A percentile compares a stretch with the other conserved stretches of the same genome.
Evolutionary conservation across 2,888 invertebrate genomes (phyloP).

Genomic region (Microdon myrmicae): DNA sequence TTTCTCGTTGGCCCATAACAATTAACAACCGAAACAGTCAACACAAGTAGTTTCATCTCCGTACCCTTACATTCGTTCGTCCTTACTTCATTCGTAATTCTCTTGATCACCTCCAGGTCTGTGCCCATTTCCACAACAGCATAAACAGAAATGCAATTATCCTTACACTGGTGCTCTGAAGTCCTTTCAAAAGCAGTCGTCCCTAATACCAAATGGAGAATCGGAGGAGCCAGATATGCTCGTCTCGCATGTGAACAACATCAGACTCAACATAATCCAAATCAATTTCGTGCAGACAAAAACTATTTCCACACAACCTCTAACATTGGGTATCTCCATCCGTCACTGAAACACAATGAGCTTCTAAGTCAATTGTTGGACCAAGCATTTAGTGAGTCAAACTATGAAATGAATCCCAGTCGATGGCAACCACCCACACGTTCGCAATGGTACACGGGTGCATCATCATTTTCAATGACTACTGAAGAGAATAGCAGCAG

Average conservation of each 20-base stretch:
- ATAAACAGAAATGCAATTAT: constrained; percentile 52
- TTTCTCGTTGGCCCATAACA: constrained; percentile 32
- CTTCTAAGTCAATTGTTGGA: constrained; percentile 47
- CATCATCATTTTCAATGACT: constrained; percentile 46
- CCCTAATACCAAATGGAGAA: no score
- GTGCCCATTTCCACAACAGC: constrained; percentile 45
- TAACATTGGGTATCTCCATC: no score
- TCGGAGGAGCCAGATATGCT: no score
- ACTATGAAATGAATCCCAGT: constrained; percentile 34
- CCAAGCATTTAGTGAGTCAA: constrained; percentile 48
- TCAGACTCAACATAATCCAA: constrained; percentile 42
- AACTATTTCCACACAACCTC: constrained; percentile 26
- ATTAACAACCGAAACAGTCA: constrained; percentile 46
- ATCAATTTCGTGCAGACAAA: constrained; percentile 48
- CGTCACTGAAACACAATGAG: no score
- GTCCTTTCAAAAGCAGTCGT: no score
- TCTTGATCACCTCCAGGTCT: constrained; percentile 47
- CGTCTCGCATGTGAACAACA: background rate
- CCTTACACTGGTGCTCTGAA: constrained; percentile 38
- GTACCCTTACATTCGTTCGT: constrained; percentile 8
- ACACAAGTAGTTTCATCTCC: constrained; percentile 37
- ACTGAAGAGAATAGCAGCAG: constrained; percentile 15
- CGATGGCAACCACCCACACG: constrained; percentile 5
- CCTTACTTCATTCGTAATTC: constrained; percentile 14
- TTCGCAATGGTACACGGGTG: constrained; percentile 29